These are phyloP conservation scores for Embidobia sp. DNA, from an alignment of 2,888 invertebrate species.

Conservation along the genomic window DNA sequence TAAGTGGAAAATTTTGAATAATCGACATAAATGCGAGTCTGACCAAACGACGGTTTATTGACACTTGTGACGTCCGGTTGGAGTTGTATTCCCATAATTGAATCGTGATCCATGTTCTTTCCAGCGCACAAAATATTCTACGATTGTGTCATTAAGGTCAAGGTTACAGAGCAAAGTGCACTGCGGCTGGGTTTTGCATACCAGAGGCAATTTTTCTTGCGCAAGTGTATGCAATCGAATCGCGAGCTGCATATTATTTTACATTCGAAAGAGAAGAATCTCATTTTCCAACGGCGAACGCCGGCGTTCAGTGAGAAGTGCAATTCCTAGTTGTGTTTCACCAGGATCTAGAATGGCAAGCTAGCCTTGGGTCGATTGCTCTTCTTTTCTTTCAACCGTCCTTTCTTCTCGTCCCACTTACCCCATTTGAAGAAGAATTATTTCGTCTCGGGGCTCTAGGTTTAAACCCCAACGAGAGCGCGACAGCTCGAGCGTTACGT, in stretches of 20 bases:
- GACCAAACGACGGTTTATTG: too few relatives aligned
- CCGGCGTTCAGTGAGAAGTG: constrained; percentile 22
- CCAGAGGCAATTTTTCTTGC: background rate
- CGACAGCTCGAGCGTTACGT: constrained; percentile 53
- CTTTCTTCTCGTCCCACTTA: constrained; percentile 61
- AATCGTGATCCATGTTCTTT: too few relatives aligned
- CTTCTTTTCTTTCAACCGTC: constrained; percentile 57
- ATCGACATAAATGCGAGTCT: background rate
- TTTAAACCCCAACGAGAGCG: constrained; percentile 47
- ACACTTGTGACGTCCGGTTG: too few relatives aligned
- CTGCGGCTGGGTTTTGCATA: background rate
- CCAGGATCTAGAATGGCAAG: constrained; percentile 43
- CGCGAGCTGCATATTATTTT: constrained; percentile 12
- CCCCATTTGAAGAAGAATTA: constrained; percentile 57
- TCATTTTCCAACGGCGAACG: constrained; percentile 32
- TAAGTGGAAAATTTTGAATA: constrained; percentile 14
- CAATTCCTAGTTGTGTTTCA: constrained; percentile 45
- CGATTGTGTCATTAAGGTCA: too few relatives aligned
- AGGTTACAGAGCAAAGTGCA: too few relatives aligned
- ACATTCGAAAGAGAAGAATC: constrained; percentile 23
- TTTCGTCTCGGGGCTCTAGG: constrained; percentile 48
- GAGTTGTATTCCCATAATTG: too few relatives aligned
- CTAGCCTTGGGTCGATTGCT: constrained; percentile 47
- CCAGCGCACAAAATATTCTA: too few relatives aligned
- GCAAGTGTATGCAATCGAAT: constrained; percentile 20